Conservation (phyloP, 1,140 invertebrate genomes). For the Sarcophaga bullata region DNA sequence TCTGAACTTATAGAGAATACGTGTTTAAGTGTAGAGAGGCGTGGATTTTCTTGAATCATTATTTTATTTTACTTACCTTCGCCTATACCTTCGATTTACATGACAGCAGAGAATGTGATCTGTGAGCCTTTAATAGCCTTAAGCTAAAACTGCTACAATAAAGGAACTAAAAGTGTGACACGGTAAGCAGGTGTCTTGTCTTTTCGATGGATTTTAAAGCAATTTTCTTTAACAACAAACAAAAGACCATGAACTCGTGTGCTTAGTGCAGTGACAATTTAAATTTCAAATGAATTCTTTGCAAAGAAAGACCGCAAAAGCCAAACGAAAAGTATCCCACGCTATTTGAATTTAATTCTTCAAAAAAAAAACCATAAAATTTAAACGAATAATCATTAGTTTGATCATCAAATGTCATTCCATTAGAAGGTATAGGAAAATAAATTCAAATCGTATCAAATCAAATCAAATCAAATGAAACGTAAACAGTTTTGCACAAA, state of each 20-base stretch:
- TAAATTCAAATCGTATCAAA: slow-evolving; percentile 1
- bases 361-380: too few relatives aligned
- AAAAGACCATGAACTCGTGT: slow-evolving; percentile 28
- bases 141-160: neutral
- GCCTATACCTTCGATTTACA: slow-evolving; percentile 25
- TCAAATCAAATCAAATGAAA: neutral
- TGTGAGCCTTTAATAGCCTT: too few relatives aligned
- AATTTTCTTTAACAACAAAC: slow-evolving; percentile 10
- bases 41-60: slow-evolving; percentile 32
- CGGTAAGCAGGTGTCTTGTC: slow-evolving; percentile 28
- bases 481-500: too few relatives aligned
- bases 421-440: neutral
- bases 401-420: neutral
- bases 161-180: neutral
- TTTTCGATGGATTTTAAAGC: slow-evolving; percentile 1
- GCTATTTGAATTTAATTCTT: neutral
- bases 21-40: slow-evolving; percentile 32
- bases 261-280: too few relatives aligned
- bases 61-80: slow-evolving; percentile 27
- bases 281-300: too few relatives aligned
- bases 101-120: neutral
- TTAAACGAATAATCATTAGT: neutral
- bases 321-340: slow-evolving; percentile 13
- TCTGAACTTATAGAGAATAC: neutral
- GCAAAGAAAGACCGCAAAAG: neutral